Base-by-base conservation (phyloP, 2,888 invertebrate genomes). In the Brenthis daphne region DNA sequence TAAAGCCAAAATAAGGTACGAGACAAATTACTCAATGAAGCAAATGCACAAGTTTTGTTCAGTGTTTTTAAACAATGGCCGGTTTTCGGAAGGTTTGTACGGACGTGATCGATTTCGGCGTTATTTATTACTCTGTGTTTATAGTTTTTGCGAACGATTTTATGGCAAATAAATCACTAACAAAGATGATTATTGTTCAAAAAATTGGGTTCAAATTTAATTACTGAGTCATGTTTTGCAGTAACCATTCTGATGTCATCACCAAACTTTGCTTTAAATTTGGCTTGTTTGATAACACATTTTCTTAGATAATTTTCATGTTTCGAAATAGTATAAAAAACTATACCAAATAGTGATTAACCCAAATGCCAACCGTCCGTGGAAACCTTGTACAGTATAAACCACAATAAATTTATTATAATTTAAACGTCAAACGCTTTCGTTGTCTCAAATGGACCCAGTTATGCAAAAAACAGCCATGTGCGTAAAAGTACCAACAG, bases 351-450 rank as follows among this genome's bases (percentile, higher is more conserved):
- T 24, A 57, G 61, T 56, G 16, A 75, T 75, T 75, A 74, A 75
- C 75, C 75, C 64, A 71, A 65, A 70, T 75, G 75, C 71, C 63
- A 69, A 70, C 69, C 60, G 69, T 69, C 73, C 74, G 74, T 74
- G 73, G 64, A 73, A 73, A 72, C 75, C 72, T 74, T 70, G 74
- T 70, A 69, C 67, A 33, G 63, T 20, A 29, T 20, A 12, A 53
- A 63, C 53, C 50, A 53, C 66, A 64, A 50, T 60, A 12, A 29
- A 29, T 29, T 2, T 6, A n/a, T 60, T 1, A 50, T 50, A 60
- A 12, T 11, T 29, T 47, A 6, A 14, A 13, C 12, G 20, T 43
- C 12, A 55, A 13, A 13, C 8, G 33, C 51, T 63, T 43, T 63
- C 33, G 53, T 50, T 51, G 2, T 20, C 20, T 20, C 20, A 20